phyloP scores from a whole-genome alignment of 2,113 vertebrate genomes.

The Anarhynchus alexandrinus region DNA sequence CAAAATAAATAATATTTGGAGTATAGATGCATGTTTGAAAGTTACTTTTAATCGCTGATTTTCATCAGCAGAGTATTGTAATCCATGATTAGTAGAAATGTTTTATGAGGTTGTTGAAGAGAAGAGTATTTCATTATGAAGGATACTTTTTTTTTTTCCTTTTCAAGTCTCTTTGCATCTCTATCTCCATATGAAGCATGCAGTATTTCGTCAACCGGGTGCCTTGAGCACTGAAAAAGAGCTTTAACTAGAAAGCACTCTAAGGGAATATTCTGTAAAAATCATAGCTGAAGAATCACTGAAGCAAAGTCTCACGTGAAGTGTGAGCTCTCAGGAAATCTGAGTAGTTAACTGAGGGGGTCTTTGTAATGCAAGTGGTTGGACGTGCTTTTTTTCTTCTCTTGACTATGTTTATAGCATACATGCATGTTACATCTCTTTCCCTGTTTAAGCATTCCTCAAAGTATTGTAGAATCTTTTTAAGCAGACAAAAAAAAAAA shows the following conservation, averaged over 20 bases:
- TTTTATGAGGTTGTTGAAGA: background rate
- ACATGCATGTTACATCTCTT: background rate
- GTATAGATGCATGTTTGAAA: background rate
- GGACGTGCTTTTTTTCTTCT: background rate
- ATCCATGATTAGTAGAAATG: background rate
- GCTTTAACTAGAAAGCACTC: background rate
- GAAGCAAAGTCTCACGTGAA: background rate
- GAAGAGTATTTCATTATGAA: background rate
- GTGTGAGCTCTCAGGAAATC: background rate
- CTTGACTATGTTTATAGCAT: background rate
- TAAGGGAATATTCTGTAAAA: background rate
- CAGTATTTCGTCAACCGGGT: background rate
- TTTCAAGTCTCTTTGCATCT: background rate
- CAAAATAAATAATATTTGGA: background rate
- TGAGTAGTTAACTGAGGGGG: background rate
- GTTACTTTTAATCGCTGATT: background rate
- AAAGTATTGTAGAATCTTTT: background rate
- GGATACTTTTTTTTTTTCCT: background rate
- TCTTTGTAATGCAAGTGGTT: background rate
- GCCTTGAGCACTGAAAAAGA: background rate
- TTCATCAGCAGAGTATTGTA: background rate
- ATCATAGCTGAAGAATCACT: background rate
- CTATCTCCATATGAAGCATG: rapidly evolving
- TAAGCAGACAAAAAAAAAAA: background rate
- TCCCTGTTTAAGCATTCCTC: background rate